A percentile compares a stretch with the other conserved stretches of the same genome.
phyloP scores from a whole-genome alignment of 2,888 invertebrate genomes.

The Boloria euphrosyne region DNA sequence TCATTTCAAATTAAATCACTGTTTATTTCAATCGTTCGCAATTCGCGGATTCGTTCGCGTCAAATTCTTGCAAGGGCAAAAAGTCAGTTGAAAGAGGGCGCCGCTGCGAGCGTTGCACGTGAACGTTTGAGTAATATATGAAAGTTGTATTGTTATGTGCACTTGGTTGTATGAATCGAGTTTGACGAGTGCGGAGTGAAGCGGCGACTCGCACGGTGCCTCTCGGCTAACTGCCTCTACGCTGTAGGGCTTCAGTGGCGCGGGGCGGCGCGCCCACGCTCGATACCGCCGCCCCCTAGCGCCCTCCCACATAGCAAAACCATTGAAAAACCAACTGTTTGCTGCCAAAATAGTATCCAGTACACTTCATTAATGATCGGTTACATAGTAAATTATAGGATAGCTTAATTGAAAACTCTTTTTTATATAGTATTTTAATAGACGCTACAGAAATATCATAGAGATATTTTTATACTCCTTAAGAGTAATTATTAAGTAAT shows the following conservation, averaged over 20 bases:
- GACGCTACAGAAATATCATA: too few relatives aligned
- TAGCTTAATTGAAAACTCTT: not conserved
- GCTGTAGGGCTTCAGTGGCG: slow-evolving; percentile 72
- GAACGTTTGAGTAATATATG: slow-evolving; percentile 47
- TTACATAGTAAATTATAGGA: slow-evolving; percentile 13
- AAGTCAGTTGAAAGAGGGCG: slow-evolving; percentile 16
- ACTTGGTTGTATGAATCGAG: slow-evolving; percentile 43
- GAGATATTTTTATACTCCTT: too few relatives aligned
- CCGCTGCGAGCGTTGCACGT: slow-evolving; percentile 41
- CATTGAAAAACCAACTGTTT: slow-evolving; percentile 62
- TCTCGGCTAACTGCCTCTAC: slow-evolving; percentile 60
- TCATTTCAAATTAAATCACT: slow-evolving; percentile 66
- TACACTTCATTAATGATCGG: slow-evolving; percentile 36
- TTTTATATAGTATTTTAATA: not conserved
- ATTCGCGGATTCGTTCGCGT: slow-evolving; percentile 3
- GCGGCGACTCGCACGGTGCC: slow-evolving; percentile 59
- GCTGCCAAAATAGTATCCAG: slow-evolving; percentile 51
- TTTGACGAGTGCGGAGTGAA: slow-evolving; percentile 42
- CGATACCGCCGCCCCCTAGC: slow-evolving; percentile 77
- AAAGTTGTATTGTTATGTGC: slow-evolving; percentile 49
- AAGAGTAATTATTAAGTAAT: too few relatives aligned
- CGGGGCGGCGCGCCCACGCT: slow-evolving; percentile 80
- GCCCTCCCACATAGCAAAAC: slow-evolving; percentile 77
- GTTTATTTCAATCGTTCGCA: slow-evolving; percentile 46
- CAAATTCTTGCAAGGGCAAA: not conserved